A percentile compares a stretch with the other conserved stretches of the same genome.
Evolutionary conservation across 2,113 vertebrate genomes (phyloP).

Genomic region (Hippocampus barbouri): DNA sequence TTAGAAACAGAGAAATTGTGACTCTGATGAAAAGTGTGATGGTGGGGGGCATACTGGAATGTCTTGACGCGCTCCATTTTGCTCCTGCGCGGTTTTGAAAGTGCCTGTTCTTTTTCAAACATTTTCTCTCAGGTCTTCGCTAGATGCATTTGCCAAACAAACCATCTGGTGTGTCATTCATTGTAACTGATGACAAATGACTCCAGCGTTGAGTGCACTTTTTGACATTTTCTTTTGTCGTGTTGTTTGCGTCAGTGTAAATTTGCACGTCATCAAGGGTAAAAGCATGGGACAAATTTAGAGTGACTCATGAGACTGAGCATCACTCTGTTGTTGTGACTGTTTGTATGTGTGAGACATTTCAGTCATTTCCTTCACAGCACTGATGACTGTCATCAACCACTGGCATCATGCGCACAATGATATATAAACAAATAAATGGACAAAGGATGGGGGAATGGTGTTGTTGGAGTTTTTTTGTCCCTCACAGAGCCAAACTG

Average conservation of each 20-base stretch:
- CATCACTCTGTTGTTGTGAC: background rate
- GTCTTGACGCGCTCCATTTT: too few species aligned
- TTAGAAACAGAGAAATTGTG: too few species aligned
- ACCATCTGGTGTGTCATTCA: slow-evolving; percentile 6
- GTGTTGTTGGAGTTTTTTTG: background rate
- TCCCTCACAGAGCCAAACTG: background rate
- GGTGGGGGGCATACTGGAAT: too few species aligned
- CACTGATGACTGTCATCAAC: background rate
- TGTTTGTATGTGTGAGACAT: slow-evolving; percentile 1
- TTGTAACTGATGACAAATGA: background rate
- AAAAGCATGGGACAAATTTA: background rate
- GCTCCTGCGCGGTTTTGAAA: background rate
- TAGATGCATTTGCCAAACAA: background rate
- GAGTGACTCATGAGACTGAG: background rate
- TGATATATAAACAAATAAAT: background rate
- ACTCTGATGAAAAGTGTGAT: too few species aligned
- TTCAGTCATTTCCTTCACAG: background rate
- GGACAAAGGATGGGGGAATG: background rate
- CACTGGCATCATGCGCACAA: background rate
- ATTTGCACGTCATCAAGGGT: background rate
- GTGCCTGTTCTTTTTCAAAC: background rate
- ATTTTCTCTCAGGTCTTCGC: background rate
- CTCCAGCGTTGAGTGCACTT: background rate
- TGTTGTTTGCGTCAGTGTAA: slow-evolving; percentile 4
- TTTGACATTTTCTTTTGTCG: slow-evolving; percentile 5